These are phyloP conservation scores for Ophion obscuratus DNA, from an alignment of 2,888 invertebrate species.

Conservation along the genomic window DNA sequence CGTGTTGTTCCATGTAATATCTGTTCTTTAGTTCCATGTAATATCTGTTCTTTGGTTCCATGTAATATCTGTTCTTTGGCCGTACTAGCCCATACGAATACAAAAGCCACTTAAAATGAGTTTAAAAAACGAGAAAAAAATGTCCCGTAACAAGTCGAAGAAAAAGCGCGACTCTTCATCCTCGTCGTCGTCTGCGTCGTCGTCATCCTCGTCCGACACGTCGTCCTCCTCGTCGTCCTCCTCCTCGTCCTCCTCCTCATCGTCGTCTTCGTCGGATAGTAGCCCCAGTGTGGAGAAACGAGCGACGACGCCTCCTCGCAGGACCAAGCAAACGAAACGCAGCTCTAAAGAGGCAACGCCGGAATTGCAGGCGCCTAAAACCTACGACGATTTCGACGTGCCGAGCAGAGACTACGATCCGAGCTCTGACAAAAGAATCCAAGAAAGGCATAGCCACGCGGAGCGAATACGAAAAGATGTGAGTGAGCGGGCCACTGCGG, in stretches of 20 bases:
- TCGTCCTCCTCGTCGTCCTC: conserved; percentile 23
- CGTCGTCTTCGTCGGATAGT: conserved; percentile 54
- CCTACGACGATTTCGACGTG: conserved; percentile 61
- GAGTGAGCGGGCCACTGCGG: not conserved
- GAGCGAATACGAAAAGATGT: conserved; percentile 2
- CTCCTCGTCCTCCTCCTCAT: conserved; percentile 46
- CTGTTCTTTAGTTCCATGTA: no score
- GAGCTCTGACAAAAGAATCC: conserved; percentile 41
- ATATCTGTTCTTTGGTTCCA: no score
- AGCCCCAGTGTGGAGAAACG: conserved; percentile 31
- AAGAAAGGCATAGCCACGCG: not conserved
- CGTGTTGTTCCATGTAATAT: no score
- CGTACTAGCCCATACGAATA: not conserved
- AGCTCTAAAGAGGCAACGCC: conserved; percentile 15
- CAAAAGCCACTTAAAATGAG: conserved; percentile 16
- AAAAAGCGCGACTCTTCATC: conserved; percentile 53
- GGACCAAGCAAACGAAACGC: conserved; percentile 34
- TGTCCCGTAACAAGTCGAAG: conserved; percentile 43
- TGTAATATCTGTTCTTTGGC: no score
- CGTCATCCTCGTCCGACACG: conserved; percentile 37
- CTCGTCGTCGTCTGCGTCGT: conserved; percentile 50
- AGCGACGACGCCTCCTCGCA: conserved; percentile 18
- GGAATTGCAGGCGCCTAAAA: conserved; percentile 38
- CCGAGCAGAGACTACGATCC: conserved; percentile 62
- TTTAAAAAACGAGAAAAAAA: conserved; percentile 41